Evolutionary conservation across 2,888 invertebrate species (phyloP), one percentile per base, ranked within the genome.

Genomic region (Drosophila demipolita): DNA sequence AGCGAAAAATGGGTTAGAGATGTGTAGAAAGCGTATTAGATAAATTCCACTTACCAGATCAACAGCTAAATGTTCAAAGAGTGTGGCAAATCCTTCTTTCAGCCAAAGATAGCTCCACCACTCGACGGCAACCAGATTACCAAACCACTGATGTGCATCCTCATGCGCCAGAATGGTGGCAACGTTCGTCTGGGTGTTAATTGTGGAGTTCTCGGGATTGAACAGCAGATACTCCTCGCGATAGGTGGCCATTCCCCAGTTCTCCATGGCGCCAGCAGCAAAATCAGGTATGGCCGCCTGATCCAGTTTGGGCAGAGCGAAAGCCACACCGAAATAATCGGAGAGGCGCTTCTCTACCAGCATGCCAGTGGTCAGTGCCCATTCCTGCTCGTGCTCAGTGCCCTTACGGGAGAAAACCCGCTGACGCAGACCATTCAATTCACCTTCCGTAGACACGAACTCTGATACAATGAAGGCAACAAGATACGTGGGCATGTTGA

Each of bases 251-350:
- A 98, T 93, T 7, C 98, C 98, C 98, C 98, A 98, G 91, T 98
- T 98, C 91, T 98, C 98, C 98, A 98, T 98, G 42, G 98, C 98
- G 26, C 96, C 96, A 73, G 96, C 96, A 33, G 95, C 94, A 88
- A 98, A 97, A 83, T 97, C 96, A 0, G 97, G 97, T 12, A 98
- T 95, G 0, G 97, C 97, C 2, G 96, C 96, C 96, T 98, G 97
- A 91, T 98, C 98, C 84, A 97, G 95, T 93, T 98, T 98, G 0
- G 96, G 95, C 26, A 98, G 89, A 0, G 96, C 95, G 83, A 96
- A 98, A 23, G 95, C 93, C 32, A 97, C 95, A 69, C 95, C 94
- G 86, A 97, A 97, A 78, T 96, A 96, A 0, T 95, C 94, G 69
- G 96, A 96, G 57, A 96, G 94, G 77, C 95, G 95, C 32, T 94